Base-by-base conservation (phyloP, 2,888 invertebrate genomes). In the Uropetala carovei region DNA sequence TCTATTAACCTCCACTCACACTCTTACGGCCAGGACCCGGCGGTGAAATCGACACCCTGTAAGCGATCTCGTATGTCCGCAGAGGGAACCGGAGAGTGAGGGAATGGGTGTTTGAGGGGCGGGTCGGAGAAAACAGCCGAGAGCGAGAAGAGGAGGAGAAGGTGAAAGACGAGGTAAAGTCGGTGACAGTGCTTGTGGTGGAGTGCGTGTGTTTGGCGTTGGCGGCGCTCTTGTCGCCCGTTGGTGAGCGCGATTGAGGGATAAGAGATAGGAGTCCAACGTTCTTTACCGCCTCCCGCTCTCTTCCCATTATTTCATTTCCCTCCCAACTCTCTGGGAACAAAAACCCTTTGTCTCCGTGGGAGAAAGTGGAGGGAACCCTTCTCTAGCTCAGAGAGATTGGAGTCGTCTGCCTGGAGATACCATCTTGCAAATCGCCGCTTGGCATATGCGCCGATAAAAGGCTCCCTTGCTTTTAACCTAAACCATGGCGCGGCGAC, bases 41-140 rank as follows among this genome's bases (percentile, higher is more conserved):
- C 59, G 89, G 64, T 89, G 89, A 89, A 89, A 89, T 89, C 89
- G 89, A 89, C 89, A 89, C 89, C 75, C 89, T 89, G 89, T 89
- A 89, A 89, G 89, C 89, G 89, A 89, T 89, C 89, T 64, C 89
- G 89, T 43, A 43, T 89, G 89, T 89, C 89, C 64, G 89, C 60
- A 43, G 30, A 27, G 59, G 60, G 86, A 64, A 58, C 30, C 16
- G 60, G 30, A 22, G 64, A 43, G 14, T 27, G 60, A 60, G 27
- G 60, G 64, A 57, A 43, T n/a, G 22, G 68, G 64, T 27, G 64
- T 9, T 22, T 13, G 43, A 27, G 68, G 57, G 13, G 16, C 5
- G 30, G 30, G 82, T 30, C 16, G 30, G 30, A n/a, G 30, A 30
- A 43, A 43, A 30, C 30, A 14, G 7, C 18, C 5, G 64, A 16